Base-by-base conservation (phyloP, 2,888 invertebrate species). In the Ochropacha duplaris region DNA sequence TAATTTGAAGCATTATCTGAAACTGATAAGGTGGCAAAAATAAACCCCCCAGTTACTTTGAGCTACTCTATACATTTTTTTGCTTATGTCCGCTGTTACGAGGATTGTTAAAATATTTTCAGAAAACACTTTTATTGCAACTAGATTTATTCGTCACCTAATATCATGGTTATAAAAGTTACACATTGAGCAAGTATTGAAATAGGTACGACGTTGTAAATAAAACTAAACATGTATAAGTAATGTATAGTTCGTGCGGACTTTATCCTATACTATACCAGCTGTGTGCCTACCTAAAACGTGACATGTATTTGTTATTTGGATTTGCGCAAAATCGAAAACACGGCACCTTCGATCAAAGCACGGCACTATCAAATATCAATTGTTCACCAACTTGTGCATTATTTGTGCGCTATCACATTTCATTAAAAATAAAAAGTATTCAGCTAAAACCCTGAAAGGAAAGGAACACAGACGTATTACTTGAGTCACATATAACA, bases 401-500 rank as follows among this genome's bases (percentile, higher is more conserved):
- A 50, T 50, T 50, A 24, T 24, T 44, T 44, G 19, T 44, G 1
- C 8, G 44, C 1, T 44, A 44, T 44, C 44, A 44, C 19, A 50
- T 50, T 44, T 16, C 44, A 44, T 0, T 44, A 44, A 50, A 1
- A 16, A 22, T 12, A 56, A 54, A 34, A n/a, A 50, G 22, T 39
- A 54, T 50, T 39, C 12, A 9, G 11, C 14, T 60, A 57, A 62
- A 60, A 55, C 52, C 57, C 57, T 49, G 28, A 61, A 62, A 67
- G 63, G 28, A 61, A 62, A 67, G 63, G 62, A 72, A 71, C 69
- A 68, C 61, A 69, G 56, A 62, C 68, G 61, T 62, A 54, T 44
- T 24, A 60, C 64, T 69, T 65, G 66, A 75, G 64, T 73, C 77
- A 61, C 51, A 59, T 58, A 64, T 55, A 60, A 65, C 58, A 57